A percentile compares a stretch with the other conserved stretches of the same genome.
Evolutionary conservation across 2,113 vertebrate species (phyloP).

Genomic region (Crotalus viridis): DNA sequence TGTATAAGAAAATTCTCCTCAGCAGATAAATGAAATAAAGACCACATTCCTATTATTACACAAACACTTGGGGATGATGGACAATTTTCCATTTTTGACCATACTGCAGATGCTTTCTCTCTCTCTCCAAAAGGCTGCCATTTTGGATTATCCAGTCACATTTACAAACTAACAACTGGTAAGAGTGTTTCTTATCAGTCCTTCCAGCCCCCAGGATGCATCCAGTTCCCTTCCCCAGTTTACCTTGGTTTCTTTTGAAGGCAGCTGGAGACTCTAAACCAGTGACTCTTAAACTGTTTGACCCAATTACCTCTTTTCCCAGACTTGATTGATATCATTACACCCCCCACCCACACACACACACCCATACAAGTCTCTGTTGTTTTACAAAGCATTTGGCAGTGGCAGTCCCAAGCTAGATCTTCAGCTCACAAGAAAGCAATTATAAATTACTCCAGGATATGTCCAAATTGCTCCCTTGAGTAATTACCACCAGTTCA

Average conservation of each 20-base stretch:
- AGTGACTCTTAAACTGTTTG: not conserved
- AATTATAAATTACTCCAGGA: not conserved
- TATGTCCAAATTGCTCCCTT: not conserved
- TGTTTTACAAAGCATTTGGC: not conserved
- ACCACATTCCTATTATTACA: slow-evolving; percentile 5
- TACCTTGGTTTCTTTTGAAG: not conserved
- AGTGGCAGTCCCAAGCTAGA: not conserved
- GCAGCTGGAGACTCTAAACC: not conserved
- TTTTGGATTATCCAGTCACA: not conserved
- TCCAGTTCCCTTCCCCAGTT: not conserved
- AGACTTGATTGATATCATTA: not conserved
- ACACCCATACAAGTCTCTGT: not conserved
- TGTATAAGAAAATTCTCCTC: not conserved
- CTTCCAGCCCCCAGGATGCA: not conserved
- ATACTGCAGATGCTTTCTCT: not conserved
- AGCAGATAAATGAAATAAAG: not conserved
- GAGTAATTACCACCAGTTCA: not conserved
- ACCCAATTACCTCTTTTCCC: not conserved
- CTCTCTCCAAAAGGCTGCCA: not conserved
- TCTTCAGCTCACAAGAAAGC: not conserved
- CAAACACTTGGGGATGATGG: not conserved
- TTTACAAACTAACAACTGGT: not conserved
- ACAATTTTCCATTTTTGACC: not conserved
- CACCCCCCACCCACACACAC: not conserved
- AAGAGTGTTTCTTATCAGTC: not conserved